Base-by-base conservation (phyloP, 2,113 vertebrate genomes). In the Melanerpes formicivorus region DNA sequence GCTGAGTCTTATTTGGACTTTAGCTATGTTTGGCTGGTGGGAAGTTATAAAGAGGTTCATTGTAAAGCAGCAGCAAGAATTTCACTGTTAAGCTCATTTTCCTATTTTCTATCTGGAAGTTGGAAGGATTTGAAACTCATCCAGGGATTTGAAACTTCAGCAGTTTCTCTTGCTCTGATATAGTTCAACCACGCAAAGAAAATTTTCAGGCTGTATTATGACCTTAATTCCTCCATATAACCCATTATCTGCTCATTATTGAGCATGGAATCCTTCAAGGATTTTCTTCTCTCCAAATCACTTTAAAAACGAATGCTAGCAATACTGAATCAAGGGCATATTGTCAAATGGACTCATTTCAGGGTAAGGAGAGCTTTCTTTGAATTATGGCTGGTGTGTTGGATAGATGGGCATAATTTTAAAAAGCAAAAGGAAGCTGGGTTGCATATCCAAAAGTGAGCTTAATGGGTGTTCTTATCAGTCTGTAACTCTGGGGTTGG, bases 111-210 rank as follows among this genome's bases (percentile, higher is more conserved):
- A 50, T 48, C 37, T 94, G 32, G 44, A 89, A 77, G 84, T 66
- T 93, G n/a, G 88, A 90, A 42, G 75, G 90, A 92, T 94, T 93
- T 90, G 71, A 82, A 96, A 94, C 22, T 94, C 56, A 94, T 96
- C 87, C 72, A 84, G 67, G 64, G 87, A 95, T 95, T 84, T 95
- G 84, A 94, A 95, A 92, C 69, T 93, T 92, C 87, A 96, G 93
- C 89, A 92, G 25, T 94, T 95, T 95, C 62, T 90, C 40, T 89
- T 77, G 60, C 48, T 92, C 87, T 83, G 60, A 92, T 89, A 84
- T 48, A 25, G 29, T 87, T 84, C 30, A 90, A 29, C 22, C 14
- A 62, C 64, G 89, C 72, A 83, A 90, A 92, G 81, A 90, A 74
- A 74, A 85, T 25, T 90, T 93, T 92, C 58, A 87, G 82, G 75